Evolutionary conservation across 2,797 vertebrate species (phyloP).

Genomic region (Gastrophryne carolinensis): DNA sequence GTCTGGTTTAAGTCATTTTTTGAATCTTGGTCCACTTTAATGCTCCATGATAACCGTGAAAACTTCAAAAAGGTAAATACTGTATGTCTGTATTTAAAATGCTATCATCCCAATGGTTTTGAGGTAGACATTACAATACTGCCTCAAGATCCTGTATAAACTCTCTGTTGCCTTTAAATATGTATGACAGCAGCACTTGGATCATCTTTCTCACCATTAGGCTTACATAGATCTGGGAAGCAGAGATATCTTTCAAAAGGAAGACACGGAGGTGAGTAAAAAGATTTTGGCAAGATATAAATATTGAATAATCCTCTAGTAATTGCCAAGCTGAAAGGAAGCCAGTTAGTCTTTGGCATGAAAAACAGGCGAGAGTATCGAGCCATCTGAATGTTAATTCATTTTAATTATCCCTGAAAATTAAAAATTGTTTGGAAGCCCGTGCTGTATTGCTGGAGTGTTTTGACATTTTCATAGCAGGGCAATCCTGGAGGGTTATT

Average conservation of each 20-base stretch:
- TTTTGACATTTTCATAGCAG: conserved; percentile 22
- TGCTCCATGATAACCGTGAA: too few relatives aligned
- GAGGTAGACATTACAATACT: too few relatives aligned
- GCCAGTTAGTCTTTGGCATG: too few relatives aligned
- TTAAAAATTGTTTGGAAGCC: background rate
- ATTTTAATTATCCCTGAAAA: too few relatives aligned
- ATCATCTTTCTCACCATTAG: background rate
- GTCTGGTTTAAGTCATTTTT: too few relatives aligned
- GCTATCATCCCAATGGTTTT: too few relatives aligned
- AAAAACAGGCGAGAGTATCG: too few relatives aligned
- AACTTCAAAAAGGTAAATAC: too few relatives aligned
- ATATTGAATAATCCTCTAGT: conserved; percentile 31
- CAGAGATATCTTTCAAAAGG: background rate
- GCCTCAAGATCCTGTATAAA: too few relatives aligned
- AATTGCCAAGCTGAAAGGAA: conserved; percentile 14
- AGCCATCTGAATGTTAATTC: too few relatives aligned
- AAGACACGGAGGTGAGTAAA: background rate
- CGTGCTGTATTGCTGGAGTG: background rate
- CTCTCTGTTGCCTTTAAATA: background rate
- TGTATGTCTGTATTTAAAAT: too few relatives aligned
- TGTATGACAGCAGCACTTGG: background rate
- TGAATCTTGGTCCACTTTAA: too few relatives aligned
- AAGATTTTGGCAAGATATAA: conserved; percentile 23
- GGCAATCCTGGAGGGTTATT: conserved; percentile 11
- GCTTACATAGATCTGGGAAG: background rate